Evolutionary conservation across 2,113 vertebrate species (phyloP), one percentile per base, ranked within the genome.

Genomic region (Podarcis raffonei): DNA sequence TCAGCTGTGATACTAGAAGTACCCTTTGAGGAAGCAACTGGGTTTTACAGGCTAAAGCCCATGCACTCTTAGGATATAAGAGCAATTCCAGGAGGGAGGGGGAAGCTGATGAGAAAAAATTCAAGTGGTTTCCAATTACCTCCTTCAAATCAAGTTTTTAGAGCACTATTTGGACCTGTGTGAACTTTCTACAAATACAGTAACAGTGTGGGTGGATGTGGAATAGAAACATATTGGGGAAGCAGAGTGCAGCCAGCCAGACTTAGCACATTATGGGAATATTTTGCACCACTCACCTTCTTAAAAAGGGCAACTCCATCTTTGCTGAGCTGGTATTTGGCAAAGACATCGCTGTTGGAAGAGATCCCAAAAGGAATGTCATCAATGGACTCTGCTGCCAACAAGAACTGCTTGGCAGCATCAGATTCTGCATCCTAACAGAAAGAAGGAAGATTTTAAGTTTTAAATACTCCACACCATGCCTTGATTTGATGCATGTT

Each of bases 291-390:
- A 83, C 6, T 25, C n/a, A 99, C 98, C 98, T 99, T 99, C 95
- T 99, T 99, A 86, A 99, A 99, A 89, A 99, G 99, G 75, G 98
- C 96, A 25, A 99, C 96, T 0, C 97, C 72, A 1, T 99, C 99
- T 90, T 97, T 95, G 81, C 96, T 93, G 53, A 99, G 95, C 91
- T 99, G 96, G 83, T 98, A 99, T 89, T 98, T 99, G 0, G 97
- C 92, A 92, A 97, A 99, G 81, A 98, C 86, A 0, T 97, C 97
- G 0, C 95, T 96, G 1, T 93, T 97, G 1, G 98, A 97, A 18
- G 98, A 97, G 88, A 98, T 95, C 72, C 97, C 98, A 27, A 99
- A 99, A 1, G 98, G 98, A 94, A 99, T 94, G 72, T 99, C 99
- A 84, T 99, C 99, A 0, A 97, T 90, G 0, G 98, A 90, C 88